Percentiles rank a stretch among this genome's conserved stretches.
phyloP scores from a whole-genome alignment of 2,113 vertebrate species.

The Grammomys dolichurus region DNA sequence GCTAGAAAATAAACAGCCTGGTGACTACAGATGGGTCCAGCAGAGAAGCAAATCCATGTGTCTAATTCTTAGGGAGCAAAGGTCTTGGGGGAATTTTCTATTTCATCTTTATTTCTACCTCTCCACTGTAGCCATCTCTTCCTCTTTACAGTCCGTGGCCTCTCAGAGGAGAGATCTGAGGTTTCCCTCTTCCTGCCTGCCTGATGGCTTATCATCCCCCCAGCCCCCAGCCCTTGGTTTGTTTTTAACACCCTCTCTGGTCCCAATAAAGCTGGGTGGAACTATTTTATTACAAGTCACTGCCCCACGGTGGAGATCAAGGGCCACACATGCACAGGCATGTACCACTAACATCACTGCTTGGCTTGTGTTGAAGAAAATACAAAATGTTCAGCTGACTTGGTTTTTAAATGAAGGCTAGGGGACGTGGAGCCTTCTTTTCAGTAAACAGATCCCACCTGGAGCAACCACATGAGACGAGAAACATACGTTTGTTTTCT shows the following conservation, averaged over 20 bases:
- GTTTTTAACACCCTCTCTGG: constrained; percentile 44
- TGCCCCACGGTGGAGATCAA: constrained; percentile 1
- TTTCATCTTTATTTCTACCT: constrained; percentile 41
- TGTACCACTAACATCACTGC: neutral
- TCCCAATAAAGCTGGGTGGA: constrained; percentile 21
- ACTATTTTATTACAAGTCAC: neutral
- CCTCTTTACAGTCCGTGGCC: neutral
- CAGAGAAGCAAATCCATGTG: neutral
- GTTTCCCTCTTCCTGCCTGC: neutral
- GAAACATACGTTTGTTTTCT: neutral
- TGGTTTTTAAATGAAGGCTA: constrained; percentile 32
- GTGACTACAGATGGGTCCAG: neutral
- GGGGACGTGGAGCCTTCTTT: constrained; percentile 4
- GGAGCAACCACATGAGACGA: neutral
- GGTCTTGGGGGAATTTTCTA: neutral
- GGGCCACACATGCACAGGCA: neutral
- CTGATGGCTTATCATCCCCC: neutral
- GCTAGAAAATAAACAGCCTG: neutral
- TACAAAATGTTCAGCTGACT: constrained; percentile 25
- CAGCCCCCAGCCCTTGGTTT: neutral
- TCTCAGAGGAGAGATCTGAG: constrained; percentile 3
- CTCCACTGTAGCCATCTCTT: neutral
- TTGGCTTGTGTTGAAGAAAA: constrained; percentile 57
- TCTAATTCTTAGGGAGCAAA: constrained; percentile 7
- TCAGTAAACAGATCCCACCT: constrained; percentile 38